These are phyloP conservation scores for Premnoplex brunnescens DNA, from an alignment of 2,797 vertebrate genomes.

Conservation along the genomic window DNA sequence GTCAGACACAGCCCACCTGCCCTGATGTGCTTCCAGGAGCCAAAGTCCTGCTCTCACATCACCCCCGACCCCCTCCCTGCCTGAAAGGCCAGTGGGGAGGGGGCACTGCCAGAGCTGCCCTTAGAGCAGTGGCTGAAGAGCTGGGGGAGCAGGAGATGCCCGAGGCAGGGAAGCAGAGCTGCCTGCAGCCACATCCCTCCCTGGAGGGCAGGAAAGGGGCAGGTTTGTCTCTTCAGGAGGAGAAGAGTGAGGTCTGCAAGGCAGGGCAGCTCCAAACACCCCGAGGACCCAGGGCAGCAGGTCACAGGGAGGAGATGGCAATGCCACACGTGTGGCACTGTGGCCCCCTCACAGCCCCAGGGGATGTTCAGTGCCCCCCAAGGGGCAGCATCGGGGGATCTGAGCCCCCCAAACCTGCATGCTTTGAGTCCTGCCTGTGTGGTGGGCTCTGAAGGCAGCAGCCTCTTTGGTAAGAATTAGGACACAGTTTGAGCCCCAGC, in stretches of 20 bases:
- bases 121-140: too few species aligned
- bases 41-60: background rate
- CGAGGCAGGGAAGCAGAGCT: background rate
- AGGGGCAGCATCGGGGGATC: background rate
- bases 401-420: rapidly evolving
- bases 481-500: too few species aligned
- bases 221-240: slow-evolving; percentile 25
- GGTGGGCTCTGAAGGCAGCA: too few species aligned
- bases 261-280: background rate
- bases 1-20: background rate
- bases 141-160: background rate
- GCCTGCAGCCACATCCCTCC: background rate
- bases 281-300: background rate
- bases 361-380: background rate
- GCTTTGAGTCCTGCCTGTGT: too few species aligned
- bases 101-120: background rate
- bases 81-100: too few species aligned
- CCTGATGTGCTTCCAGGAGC: background rate
- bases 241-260: background rate
- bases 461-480: too few species aligned
- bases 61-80: background rate
- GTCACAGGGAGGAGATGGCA: rapidly evolving
- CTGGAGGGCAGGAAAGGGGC: slow-evolving; percentile 30
- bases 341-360: rapidly evolving
- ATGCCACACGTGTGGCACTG: rapidly evolving